Base-by-base conservation (phyloP, 2,888 invertebrate genomes). In the Metallyticus violacea region DNA sequence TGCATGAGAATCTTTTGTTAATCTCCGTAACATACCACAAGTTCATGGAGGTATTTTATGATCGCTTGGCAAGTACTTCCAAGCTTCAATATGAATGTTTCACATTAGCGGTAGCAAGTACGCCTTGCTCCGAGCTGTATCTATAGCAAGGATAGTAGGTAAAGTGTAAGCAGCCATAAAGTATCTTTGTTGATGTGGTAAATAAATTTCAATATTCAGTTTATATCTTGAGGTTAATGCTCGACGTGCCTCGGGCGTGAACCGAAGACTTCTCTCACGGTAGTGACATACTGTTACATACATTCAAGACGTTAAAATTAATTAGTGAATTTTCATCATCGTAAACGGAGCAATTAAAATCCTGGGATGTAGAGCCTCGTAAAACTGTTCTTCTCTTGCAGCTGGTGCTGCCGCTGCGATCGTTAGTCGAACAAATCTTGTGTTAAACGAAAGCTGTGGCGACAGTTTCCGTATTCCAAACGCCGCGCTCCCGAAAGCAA, bases 271-370 rank as follows among this genome's bases (percentile, higher is more conserved):
- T 62, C 40, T 62, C 15, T 15, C 40, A 62, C 40, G 1, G 15
- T 62, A 62, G 40, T 62, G 40, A 62, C 7, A 62, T 62, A 15
- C 40, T 62, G 40, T 62, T 62, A 62, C 78, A 78, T 27, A 27
- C 28, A 27, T 80, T 28, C 28, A 62, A 80, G 80, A 4, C 80
- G 27, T 80, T 80, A 80, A 80, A 80, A 80, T 27, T 27, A 80
- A 80, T 80, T 80, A 80, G 27, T 80, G 80, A n/a, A 80, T 80
- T 62, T 80, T 80, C 80, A 80, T 80, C 27, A 80, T 80, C 27
- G 22, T 80, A 80, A 80, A 80, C 29, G 80, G 28, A 27, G 27
- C 27, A 27, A 27, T 80, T 80, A 80, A 80, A 80, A 6, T 80
- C 40, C 15, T 62, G 22, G 80, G 6, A 22, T 26, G 80, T 27